Evolutionary conservation across 1,140 invertebrate species (phyloP).

Genomic region (Ephestia elutella): DNA sequence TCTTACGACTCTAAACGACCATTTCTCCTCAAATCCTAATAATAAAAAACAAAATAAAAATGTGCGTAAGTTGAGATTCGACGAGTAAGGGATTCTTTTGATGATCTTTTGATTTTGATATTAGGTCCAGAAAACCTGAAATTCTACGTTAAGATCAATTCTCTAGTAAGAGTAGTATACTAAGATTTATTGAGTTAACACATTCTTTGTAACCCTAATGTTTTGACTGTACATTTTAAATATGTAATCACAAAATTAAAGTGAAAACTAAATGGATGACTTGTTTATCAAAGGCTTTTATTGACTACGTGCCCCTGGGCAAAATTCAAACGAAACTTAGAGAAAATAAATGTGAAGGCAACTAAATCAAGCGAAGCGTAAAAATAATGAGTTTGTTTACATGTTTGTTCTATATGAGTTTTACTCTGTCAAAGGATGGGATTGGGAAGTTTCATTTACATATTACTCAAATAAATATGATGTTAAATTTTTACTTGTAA

Average conservation of each 20-base stretch:
- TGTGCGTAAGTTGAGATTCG: conserved; percentile 21
- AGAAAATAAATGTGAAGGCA: conserved; percentile 1
- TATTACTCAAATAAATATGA: no score
- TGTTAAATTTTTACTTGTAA: no score
- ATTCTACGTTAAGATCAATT: conserved; percentile 27
- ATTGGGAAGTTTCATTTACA: no score
- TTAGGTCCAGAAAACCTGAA: conserved; percentile 1
- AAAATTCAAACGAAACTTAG: not conserved
- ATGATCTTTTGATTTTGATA: not conserved
- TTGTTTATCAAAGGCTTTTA: no score
- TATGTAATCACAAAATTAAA: not conserved
- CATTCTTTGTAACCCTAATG: no score
- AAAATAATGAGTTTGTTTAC: not conserved
- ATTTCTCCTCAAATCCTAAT: conserved; percentile 32
- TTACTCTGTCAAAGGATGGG: no score
- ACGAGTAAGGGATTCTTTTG: no score
- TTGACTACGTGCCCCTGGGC: not conserved
- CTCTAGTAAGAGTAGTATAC: no score
- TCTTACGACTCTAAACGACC: conserved; percentile 28
- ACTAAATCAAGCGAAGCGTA: not conserved
- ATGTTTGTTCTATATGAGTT: not conserved
- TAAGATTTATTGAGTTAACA: no score
- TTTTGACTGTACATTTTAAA: no score
- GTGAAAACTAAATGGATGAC: no score
- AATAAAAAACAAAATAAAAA: conserved; percentile 36